Percentiles rank a stretch among this genome's conserved stretches.
Conservation (phyloP, 2,888 invertebrate genomes). For the Zygaena filipendulae region DNA sequence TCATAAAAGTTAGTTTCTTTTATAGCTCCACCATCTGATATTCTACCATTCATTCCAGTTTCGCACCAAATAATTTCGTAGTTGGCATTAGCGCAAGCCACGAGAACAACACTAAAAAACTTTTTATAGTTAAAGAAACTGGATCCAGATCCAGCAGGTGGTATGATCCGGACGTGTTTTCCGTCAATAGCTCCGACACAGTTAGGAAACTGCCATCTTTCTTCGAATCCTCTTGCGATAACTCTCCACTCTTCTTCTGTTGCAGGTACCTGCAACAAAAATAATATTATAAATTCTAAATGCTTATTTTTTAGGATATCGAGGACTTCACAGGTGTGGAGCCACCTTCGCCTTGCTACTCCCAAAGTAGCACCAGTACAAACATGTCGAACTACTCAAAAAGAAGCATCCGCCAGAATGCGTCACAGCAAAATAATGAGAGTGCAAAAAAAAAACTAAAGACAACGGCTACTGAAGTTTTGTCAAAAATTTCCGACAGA, state of each 20-base stretch:
- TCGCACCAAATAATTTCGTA: conserved; percentile 15
- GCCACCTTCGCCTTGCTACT: too few species aligned
- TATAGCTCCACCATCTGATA: conserved; percentile 13
- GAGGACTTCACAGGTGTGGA: conserved; percentile 1
- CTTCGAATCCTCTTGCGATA: conserved; percentile 7
- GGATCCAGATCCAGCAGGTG: conserved; percentile 6
- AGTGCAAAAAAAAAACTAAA: conserved; percentile 8
- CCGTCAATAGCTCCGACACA: too few species aligned
- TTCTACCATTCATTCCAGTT: conserved; percentile 12
- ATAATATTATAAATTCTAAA: conserved; percentile 2
- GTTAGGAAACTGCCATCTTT: conserved; percentile 4
- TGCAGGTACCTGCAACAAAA: conserved; percentile 10
- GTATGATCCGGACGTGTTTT: too few species aligned
- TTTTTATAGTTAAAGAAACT: conserved; percentile 9
- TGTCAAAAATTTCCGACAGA: too few species aligned
- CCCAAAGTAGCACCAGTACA: too few species aligned
- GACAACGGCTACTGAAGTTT: conserved; percentile 10
- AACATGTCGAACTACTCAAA: too few species aligned
- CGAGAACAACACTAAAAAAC: conserved; percentile 11
- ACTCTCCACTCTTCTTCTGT: conserved; percentile 5
- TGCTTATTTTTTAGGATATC: conserved; percentile 7
- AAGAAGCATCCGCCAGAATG: conserved; percentile 5
- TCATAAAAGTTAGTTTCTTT: too few species aligned
- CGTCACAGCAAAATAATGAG: conserved; percentile 10
- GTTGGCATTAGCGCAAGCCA: conserved; percentile 16